Conservation (phyloP, 2,113 vertebrate genomes). For the Nothocercus julius region DNA sequence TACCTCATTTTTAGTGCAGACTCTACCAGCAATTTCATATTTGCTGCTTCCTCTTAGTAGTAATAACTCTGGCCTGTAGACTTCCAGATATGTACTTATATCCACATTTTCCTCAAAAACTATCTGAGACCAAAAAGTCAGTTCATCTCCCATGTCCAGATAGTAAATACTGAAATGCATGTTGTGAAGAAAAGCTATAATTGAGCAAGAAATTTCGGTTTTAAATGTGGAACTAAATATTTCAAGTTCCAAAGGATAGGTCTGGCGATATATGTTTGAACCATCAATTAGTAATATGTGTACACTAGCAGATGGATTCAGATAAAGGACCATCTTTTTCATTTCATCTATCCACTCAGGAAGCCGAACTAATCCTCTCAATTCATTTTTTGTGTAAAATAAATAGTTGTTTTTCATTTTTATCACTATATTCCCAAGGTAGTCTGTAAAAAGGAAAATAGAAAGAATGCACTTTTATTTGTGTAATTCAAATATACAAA, state of each 20-base stretch:
- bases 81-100: background rate
- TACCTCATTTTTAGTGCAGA: constrained; percentile 53
- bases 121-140: constrained; percentile 35
- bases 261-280: background rate
- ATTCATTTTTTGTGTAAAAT: constrained; percentile 28
- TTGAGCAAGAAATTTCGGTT: constrained; percentile 9
- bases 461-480: background rate
- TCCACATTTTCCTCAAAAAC: constrained; percentile 51
- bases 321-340: background rate
- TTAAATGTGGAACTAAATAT: background rate
- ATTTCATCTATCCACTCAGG: background rate
- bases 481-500: background rate
- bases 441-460: constrained; percentile 55
- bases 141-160: constrained; percentile 36
- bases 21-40: constrained; percentile 34
- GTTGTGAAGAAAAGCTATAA: constrained; percentile 24
- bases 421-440: constrained; percentile 16
- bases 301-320: background rate
- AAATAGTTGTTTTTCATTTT: constrained; percentile 65
- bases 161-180: background rate
- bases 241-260: constrained; percentile 48
- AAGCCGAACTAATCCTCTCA: background rate
- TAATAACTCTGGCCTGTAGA: constrained; percentile 39
- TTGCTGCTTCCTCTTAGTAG: fast-evolving
- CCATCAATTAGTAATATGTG: background rate